A percentile compares a stretch with the other conserved stretches of the same genome.
These are phyloP conservation scores for Siphamia tubifer DNA, from an alignment of 2,113 vertebrate genomes.

Conservation along the genomic window DNA sequence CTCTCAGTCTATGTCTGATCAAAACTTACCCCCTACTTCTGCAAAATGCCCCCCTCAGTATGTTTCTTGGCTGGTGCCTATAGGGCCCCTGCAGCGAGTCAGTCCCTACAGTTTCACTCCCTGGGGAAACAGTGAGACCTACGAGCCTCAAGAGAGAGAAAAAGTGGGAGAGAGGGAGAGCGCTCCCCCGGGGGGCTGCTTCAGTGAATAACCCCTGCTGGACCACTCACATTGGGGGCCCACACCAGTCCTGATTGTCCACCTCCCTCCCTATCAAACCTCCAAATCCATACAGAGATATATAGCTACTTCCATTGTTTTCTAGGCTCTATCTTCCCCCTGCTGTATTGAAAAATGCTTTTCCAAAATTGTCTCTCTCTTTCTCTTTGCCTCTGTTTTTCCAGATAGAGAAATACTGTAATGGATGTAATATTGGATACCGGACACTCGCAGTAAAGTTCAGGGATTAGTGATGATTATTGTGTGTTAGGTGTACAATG, in stretches of 20 bases:
- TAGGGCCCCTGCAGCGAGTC: constrained; percentile 59
- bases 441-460: not conserved
- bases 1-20: constrained; percentile 26
- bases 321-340: constrained; percentile 36
- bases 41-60: not conserved
- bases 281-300: constrained; percentile 61
- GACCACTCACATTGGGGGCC: constrained; percentile 55
- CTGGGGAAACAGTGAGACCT: constrained; percentile 39
- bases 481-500: not conserved
- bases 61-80: constrained; percentile 51
- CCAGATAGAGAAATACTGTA: constrained; percentile 32
- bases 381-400: constrained; percentile 17
- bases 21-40: constrained; percentile 32
- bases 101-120: constrained; percentile 46
- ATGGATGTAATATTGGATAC: constrained; percentile 34
- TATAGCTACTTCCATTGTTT: constrained; percentile 56
- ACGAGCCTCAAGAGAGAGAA: constrained; percentile 7
- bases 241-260: constrained; percentile 60
- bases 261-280: constrained; percentile 63
- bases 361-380: constrained; percentile 34
- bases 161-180: constrained; percentile 2
- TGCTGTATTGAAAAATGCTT: constrained; percentile 51
- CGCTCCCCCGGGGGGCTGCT: constrained; percentile 42
- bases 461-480: constrained; percentile 15
- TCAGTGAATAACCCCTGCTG: constrained; percentile 69